Conservation (phyloP, 2,888 invertebrate species). For the Agrochola lota region DNA sequence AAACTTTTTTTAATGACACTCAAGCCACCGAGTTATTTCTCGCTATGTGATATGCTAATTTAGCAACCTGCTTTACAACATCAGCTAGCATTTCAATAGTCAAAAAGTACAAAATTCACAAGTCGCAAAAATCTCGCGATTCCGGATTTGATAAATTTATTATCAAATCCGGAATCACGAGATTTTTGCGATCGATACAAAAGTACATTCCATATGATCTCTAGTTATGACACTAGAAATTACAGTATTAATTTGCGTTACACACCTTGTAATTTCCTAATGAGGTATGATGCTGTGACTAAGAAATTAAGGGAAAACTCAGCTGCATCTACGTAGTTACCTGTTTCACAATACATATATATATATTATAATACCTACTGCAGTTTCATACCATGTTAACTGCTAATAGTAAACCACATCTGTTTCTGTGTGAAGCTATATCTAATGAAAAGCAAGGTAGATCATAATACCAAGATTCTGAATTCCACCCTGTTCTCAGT, state of each 20-base stretch:
- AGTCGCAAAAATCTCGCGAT: no score
- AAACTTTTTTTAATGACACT: no score
- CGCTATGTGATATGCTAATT: no score
- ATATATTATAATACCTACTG: not conserved
- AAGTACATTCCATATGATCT: no score
- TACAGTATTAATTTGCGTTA: not conserved
- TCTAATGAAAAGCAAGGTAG: not conserved
- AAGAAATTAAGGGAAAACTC: constrained; percentile 8
- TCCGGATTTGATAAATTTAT: no score
- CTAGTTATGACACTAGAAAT: not conserved
- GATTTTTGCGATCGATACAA: no score
- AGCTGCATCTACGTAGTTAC: not conserved
- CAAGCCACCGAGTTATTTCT: no score
- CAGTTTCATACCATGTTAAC: not conserved
- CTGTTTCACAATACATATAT: not conserved
- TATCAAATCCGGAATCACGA: no score
- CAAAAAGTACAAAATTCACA: no score
- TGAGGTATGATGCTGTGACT: constrained; percentile 8
- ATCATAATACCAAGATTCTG: not conserved
- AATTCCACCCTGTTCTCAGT: not conserved
- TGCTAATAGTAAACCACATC: not conserved
- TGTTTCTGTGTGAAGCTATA: not conserved
- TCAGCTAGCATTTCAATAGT: no score
- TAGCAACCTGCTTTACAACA: no score
- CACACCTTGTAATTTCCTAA: not conserved